Evolutionary conservation across 2,797 vertebrate species (phyloP), one percentile per base, ranked within the genome.

Genomic region (Coranthus polyacanthus): DNA sequence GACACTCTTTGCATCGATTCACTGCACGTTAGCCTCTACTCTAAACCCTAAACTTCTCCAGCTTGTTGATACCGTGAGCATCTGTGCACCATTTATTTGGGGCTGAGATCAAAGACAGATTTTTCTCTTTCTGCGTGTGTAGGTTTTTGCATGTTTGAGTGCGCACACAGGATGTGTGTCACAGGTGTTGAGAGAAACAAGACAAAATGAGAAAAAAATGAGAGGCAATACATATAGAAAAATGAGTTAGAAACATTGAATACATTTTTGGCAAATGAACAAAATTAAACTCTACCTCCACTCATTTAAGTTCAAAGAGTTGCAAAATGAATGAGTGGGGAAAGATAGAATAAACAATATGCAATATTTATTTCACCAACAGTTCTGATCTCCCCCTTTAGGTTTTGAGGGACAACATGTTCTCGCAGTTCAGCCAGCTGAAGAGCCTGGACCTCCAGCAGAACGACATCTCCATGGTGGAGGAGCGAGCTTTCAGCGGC

Each of bases 401-500:
- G 69, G 92, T 95, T 66, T 37, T 99, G 81, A 94, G 95, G 82
- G 93, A 95, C 78, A 95, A 94, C 72, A 96, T 95, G 91, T 99
- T 99, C 89, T 94, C 95, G 46, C 93, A 92, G 83, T 98, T 97
- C 79, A 93, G 83, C 44, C 92, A 83, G 84, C 83, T 99, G 69
- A 95, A 94, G 81, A 98, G 95, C 70, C 83, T 99, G 79, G 98
- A 99, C 90, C 94, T 99, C 59, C 98, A 99, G 79, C 96, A 98
- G 85, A 99, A 99, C 26, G 89, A 93, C 65, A 96, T 99, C 80
- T 91, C 94, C 57, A 94, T 93, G 92, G 94, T 99, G 49, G 96
- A 98, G 45, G 94, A 89, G 0, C 88, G 93, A 4, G 95, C 97
- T 0, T 99, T 99, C 90, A 94, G 77, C 0, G 97, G 98, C 47